Base-by-base conservation (phyloP, 1,140 invertebrate species). In the Diorhabda sublineata region DNA sequence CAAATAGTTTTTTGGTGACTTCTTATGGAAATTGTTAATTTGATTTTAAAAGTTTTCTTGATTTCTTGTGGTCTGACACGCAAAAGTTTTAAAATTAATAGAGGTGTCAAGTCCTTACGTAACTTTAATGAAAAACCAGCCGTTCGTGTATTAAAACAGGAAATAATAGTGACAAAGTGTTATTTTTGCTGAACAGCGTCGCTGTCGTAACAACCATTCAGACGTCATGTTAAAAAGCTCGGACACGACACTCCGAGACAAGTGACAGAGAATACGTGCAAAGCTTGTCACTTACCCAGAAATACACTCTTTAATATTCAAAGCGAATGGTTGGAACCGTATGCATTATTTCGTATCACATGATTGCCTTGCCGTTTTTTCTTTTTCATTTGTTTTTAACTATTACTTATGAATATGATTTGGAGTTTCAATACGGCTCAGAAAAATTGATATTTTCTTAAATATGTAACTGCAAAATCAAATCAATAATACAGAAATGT, bases 81-180 rank as follows among this genome's bases (percentile, higher is more conserved):
- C 47, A n/a, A 52, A 52, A 52, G 47, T 52, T 52, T 8, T 52
- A 52, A 52, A 52, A 52, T 52, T 6, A 52, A 52, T 52, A 52
- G 47, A 52, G 47, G 47, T 52, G 47, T 52, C 47, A 52, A 52
- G 47, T n/a, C 47, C 47, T 52, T 52, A 52, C 3, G 47, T 52
- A 52, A 52, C 47, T 52, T 6, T 52, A 52, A 52, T 52, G 47
- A 52, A 52, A 52, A 52, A 52, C 59, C 7, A 60, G 26, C 42
- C 47, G n/a, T 52, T 52, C 47, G 47, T 56, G 62, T 47, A 64
- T 47, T 56, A 26, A 42, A 74, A 70, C 72, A 71, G 67, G 72
- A 71, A 74, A 73, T 68, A 72, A 71, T 74, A 74, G 71, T 70
- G 73, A 74, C 73, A 74, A 74, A 74, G 71, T 72, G 72, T 71